A percentile compares a stretch with the other conserved stretches of the same genome.
phyloP scores from a whole-genome alignment of 2,888 invertebrate genomes.

The Chromoteleia sp. region DNA sequence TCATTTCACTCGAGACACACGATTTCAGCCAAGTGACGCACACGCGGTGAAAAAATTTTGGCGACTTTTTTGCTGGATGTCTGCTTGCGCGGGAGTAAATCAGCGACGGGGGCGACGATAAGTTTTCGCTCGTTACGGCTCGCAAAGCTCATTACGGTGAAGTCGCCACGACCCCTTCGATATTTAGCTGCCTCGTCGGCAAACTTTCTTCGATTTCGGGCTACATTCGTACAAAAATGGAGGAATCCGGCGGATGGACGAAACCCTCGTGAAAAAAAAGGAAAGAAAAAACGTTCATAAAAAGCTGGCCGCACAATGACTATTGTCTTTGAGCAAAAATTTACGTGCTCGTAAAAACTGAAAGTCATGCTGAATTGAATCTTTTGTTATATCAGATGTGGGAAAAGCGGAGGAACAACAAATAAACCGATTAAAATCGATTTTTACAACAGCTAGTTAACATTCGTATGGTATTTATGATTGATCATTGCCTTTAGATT shows the following conservation, averaged over 20 bases:
- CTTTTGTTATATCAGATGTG: conserved; percentile 60
- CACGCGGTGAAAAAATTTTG: conserved; percentile 33
- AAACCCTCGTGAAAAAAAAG: conserved; percentile 1
- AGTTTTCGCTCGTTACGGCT: conserved; percentile 83
- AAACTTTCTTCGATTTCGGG: conserved; percentile 71
- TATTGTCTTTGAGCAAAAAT: conserved; percentile 69
- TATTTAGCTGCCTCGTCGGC: conserved; percentile 64
- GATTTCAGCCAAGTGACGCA: conserved; percentile 25
- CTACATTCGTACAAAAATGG: conserved; percentile 61
- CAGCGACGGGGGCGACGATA: conserved; percentile 82
- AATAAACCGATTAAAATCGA: conserved; percentile 57
- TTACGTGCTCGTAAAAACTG: conserved; percentile 57
- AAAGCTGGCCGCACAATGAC: conserved; percentile 68
- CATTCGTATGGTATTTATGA: conserved; percentile 31
- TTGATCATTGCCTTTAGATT: conserved; percentile 31
- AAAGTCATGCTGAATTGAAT: conserved; percentile 68
- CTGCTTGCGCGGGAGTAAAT: conserved; percentile 76
- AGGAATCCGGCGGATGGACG: conserved; percentile 49
- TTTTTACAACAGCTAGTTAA: conserved; percentile 44
- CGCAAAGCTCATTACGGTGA: conserved; percentile 81
- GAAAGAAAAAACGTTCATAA: conserved; percentile 26
- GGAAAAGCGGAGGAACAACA: conserved; percentile 53
- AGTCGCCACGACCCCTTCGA: conserved; percentile 60
- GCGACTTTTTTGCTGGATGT: conserved; percentile 49
- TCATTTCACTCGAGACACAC: conserved; percentile 40